These are phyloP conservation scores for Lepidocyrtinus sp. DNA, from an alignment of 2,888 invertebrate species.

Conservation along the genomic window DNA sequence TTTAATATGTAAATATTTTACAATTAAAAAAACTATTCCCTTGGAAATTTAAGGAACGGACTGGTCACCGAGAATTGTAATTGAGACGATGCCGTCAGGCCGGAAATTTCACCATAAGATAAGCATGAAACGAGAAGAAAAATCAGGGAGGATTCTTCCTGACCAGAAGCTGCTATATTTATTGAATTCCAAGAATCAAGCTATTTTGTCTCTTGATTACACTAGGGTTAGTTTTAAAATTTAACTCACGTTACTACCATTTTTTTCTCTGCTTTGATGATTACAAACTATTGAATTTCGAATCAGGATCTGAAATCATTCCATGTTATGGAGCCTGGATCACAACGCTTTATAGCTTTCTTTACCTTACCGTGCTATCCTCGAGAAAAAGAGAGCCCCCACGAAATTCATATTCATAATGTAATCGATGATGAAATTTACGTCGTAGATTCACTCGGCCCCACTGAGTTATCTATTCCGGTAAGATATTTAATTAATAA, in stretches of 20 bases:
- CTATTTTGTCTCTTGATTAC: conserved; percentile 42
- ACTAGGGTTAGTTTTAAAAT: conserved; percentile 29
- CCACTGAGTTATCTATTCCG: conserved; percentile 37
- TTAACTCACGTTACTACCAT: neutral
- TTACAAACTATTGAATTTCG: neutral
- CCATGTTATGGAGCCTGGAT: conserved; percentile 57
- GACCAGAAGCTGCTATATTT: conserved; percentile 51
- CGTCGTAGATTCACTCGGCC: conserved; percentile 33
- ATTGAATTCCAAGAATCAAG: conserved; percentile 44
- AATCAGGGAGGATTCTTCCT: conserved; percentile 35
- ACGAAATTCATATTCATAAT: conserved; percentile 50
- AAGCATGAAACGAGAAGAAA: conserved; percentile 34
- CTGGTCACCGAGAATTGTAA: conserved; percentile 50
- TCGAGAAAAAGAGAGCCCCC: neutral
- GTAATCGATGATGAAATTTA: conserved; percentile 56
- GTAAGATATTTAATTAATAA: too few relatives aligned
- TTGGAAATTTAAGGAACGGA: conserved; percentile 42
- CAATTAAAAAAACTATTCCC: neutral
- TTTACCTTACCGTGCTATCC: conserved; percentile 44
- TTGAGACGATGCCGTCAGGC: conserved; percentile 47
- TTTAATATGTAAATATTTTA: neutral
- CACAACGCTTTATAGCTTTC: conserved; percentile 50
- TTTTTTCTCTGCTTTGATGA: neutral
- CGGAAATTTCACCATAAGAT: conserved; percentile 39
- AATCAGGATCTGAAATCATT: conserved; percentile 53